phyloP scores from a whole-genome alignment of 2,797 vertebrate genomes.

The Notolepis coatsorum region DNA sequence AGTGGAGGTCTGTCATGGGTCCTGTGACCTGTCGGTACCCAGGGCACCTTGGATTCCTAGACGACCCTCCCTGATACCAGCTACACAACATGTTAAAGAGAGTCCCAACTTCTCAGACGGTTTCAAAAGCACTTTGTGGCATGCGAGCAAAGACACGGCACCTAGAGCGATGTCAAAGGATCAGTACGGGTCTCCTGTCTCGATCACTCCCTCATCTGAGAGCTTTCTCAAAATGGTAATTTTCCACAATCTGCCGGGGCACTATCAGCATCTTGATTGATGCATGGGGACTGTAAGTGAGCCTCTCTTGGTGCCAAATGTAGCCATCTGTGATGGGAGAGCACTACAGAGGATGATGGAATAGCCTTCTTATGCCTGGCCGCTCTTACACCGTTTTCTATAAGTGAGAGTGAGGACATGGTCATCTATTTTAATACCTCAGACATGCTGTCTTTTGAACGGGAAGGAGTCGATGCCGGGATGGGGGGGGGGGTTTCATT shows the following conservation, averaged over 20 bases:
- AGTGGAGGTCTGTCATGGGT: too few relatives aligned
- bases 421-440: constrained; percentile 1
- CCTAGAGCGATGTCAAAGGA: too few relatives aligned
- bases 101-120: too few relatives aligned
- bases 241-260: not conserved
- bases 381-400: constrained; percentile 13
- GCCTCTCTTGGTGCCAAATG: constrained; percentile 11
- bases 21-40: too few relatives aligned
- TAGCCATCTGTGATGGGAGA: constrained; percentile 8
- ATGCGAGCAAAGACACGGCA: too few relatives aligned
- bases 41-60: too few relatives aligned
- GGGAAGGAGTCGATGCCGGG: not conserved
- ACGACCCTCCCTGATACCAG: too few relatives aligned
- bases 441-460: constrained; percentile 9
- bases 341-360: constrained; percentile 30
- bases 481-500: constrained; percentile 4
- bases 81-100: too few relatives aligned
- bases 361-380: constrained; percentile 6
- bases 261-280: constrained; percentile 27
- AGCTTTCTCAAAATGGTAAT: constrained; percentile 11
- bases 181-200: constrained; percentile 3
- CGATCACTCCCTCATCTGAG: not conserved
- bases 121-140: too few relatives aligned
- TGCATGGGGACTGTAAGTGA: constrained; percentile 5
- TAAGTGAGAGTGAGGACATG: not conserved